phyloP scores from a whole-genome alignment of 2,113 vertebrate species.

The Thunnus thynnus region DNA sequence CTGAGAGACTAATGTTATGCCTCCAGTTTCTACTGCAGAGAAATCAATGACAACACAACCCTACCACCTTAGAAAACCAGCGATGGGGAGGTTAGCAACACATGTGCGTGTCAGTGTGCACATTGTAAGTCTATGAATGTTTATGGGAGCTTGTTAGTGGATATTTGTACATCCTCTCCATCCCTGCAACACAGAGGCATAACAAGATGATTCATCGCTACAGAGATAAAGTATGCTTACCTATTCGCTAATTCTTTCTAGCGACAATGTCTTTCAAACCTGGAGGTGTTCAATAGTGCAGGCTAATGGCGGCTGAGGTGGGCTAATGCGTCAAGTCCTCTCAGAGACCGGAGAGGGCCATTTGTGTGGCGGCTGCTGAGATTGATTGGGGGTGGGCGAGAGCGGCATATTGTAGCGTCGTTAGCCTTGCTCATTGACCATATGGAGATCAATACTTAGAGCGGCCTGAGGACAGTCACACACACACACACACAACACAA shows the following conservation, averaged over 20 bases:
- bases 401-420: constrained; percentile 70
- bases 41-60: constrained; percentile 76
- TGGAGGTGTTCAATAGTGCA: constrained; percentile 40
- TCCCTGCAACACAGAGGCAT: constrained; percentile 1
- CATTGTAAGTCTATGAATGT: background rate
- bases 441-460: constrained; percentile 79
- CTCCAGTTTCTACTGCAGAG: constrained; percentile 75
- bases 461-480: constrained; percentile 68
- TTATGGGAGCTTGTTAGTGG: constrained; percentile 8
- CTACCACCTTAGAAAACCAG: constrained; percentile 63
- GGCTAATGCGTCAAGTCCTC: constrained; percentile 57
- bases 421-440: constrained; percentile 82
- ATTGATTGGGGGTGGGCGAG: constrained; percentile 71
- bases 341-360: constrained; percentile 40
- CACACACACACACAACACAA: constrained; percentile 16
- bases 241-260: constrained; percentile 35
- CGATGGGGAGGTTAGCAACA: constrained; percentile 41
- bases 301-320: constrained; percentile 51
- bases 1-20: constrained; percentile 71
- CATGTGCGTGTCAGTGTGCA: background rate
- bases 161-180: constrained; percentile 7
- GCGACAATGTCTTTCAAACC: constrained; percentile 17
- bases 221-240: background rate
- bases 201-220: constrained; percentile 6
- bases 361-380: constrained; percentile 59